Percentiles rank a stretch among this genome's conserved stretches.
Evolutionary conservation across 2,797 vertebrate species (phyloP).

Genomic region (Eospalax fontanierii): DNA sequence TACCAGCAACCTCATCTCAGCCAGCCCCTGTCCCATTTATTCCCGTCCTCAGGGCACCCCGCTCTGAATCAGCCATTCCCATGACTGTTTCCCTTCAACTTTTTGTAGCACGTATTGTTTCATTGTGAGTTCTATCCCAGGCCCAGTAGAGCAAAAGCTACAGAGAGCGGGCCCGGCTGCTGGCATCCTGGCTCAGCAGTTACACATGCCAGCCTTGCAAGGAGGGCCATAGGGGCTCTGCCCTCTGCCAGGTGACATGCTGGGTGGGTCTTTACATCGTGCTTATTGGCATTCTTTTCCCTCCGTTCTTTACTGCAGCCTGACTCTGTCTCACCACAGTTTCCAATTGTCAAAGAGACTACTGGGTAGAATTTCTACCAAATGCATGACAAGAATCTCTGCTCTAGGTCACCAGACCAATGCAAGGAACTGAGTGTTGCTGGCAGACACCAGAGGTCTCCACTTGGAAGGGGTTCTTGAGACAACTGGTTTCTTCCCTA

Average conservation of each 20-base stretch:
- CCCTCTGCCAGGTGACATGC: accelerated
- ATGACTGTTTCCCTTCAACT: background rate
- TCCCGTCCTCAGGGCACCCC: background rate
- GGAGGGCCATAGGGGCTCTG: no score
- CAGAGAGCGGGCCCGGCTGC: background rate
- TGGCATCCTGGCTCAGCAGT: background rate
- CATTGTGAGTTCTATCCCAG: background rate
- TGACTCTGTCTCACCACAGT: background rate
- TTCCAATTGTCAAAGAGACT: background rate
- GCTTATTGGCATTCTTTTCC: background rate
- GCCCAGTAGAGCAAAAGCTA: background rate
- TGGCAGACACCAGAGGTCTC: background rate
- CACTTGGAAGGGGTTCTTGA: background rate
- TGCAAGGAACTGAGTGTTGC: background rate
- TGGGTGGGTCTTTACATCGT: background rate
- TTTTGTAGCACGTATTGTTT: no score
- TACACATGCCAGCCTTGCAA: background rate
- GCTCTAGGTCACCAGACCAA: background rate
- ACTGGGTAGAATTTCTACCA: background rate
- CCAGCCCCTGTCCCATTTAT: background rate
- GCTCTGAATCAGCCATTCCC: background rate
- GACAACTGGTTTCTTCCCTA: conserved; percentile 39
- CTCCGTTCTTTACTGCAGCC: background rate
- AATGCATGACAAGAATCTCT: accelerated
- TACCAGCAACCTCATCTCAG: background rate